phyloP scores from a whole-genome alignment of 2,797 vertebrate genomes.

The Mustela erminea region DNA sequence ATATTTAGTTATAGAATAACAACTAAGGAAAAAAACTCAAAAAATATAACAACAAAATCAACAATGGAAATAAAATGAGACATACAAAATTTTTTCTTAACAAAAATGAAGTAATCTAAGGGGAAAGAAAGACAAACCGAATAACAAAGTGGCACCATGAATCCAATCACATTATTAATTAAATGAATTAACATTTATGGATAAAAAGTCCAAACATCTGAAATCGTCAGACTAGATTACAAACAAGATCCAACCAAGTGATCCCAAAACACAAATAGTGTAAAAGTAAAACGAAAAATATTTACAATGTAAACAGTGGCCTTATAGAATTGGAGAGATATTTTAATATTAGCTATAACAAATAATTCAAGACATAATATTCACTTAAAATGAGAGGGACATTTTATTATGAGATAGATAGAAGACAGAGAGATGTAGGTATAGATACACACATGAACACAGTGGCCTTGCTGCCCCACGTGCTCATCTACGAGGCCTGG shows the following conservation, averaged over 20 bases:
- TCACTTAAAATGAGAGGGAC: background rate
- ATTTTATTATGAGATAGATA: background rate
- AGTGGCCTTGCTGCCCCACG: accelerated
- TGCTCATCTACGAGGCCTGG: no score
- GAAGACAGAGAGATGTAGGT: no score
- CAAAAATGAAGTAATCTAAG: background rate
- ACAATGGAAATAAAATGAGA: background rate
- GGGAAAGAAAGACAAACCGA: background rate
- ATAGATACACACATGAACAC: no score
- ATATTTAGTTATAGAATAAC: background rate
- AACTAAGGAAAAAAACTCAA: background rate
- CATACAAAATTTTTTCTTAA: background rate
- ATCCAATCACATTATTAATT: background rate
- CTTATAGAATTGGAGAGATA: background rate
- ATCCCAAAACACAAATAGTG: background rate
- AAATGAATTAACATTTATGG: background rate
- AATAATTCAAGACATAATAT: background rate
- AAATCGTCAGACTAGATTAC: background rate
- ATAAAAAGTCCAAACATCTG: background rate
- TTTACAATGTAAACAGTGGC: background rate
- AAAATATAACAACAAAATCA: background rate
- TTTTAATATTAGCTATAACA: background rate
- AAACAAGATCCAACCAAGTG: background rate
- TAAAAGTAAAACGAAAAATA: background rate
- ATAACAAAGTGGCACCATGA: background rate